Evolutionary conservation across 2,888 invertebrate species (phyloP), one percentile per base, ranked within the genome.

Genomic region (Zaprionus obscuricornis): DNA sequence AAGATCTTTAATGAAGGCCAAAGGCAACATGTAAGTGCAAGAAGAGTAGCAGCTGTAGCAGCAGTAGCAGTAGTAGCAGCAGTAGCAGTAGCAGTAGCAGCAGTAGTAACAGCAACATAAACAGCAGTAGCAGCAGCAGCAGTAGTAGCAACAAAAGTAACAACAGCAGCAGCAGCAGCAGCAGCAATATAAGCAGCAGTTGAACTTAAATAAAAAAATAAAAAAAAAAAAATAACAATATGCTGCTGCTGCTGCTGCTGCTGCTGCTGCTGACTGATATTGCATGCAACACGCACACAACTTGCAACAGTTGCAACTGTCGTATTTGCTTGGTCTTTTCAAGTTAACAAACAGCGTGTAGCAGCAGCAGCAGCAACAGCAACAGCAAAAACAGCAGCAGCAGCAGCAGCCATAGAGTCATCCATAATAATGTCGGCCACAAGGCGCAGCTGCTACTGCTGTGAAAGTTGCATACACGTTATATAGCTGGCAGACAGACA

Each of bases 401-500:
- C n/a, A 50, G 52, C 51, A 43, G 37, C 29, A 60, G 16, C 42
- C 46, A 50, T 34, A 55, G 40, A 60, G 56, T 54, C 57, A 70
- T 70, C 66, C 60, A 70, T 70, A 70, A 70, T 70, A 70, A 70
- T 66, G 70, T 68, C 36, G 52, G 52, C 67, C 62, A 67, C 67
- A 62, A 67, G 43, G 36, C 31, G 66, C 52, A 56, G 43, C n/a
- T n/a, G 49, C 29, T 43, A 29, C 45, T 43, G 24, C 24, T 24
- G 24, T 24, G n/a, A 37, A 20, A 36, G 49, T 45, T 50, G 37
- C 47, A 22, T 8, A 50, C n/a, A 27, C 33, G 20, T 45, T 27
- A 31, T 16, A 42, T 64, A 54, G 54, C 63, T 64, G 67, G 60
- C 65, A 73, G 73, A 69, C 58, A 60, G 49, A 67, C 64, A 60